phyloP scores from a whole-genome alignment of 2,797 vertebrate species.

The Otolemur crassicaudatus region DNA sequence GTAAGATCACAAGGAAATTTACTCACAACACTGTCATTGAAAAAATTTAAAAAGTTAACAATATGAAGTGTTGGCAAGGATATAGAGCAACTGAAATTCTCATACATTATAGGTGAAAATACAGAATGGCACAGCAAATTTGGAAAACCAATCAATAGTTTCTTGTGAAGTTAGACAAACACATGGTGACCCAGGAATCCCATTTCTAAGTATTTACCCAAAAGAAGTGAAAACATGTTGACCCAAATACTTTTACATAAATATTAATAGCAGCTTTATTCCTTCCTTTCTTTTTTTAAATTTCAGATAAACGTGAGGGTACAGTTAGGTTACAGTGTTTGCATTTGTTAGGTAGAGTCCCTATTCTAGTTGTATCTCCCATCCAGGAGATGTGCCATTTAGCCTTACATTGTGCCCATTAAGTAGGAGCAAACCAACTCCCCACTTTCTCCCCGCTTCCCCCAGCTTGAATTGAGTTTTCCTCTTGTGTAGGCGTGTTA shows the following conservation, averaged over 20 bases:
- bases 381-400: too few relatives aligned
- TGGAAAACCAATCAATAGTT: not conserved
- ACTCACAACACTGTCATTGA: not conserved
- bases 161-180: not conserved
- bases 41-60: not conserved
- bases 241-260: not conserved
- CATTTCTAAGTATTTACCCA: not conserved
- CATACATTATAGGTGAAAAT: not conserved
- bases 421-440: too few relatives aligned
- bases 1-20: not conserved
- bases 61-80: not conserved
- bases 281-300: too few relatives aligned
- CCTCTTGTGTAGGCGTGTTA: too few relatives aligned
- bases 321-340: too few relatives aligned
- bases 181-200: not conserved
- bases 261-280: not conserved
- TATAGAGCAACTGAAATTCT: not conserved
- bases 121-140: not conserved
- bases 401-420: too few relatives aligned
- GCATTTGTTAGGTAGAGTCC: too few relatives aligned
- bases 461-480: too few relatives aligned
- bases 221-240: constrained; percentile 2
- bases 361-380: too few relatives aligned
- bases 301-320: too few relatives aligned
- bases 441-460: too few relatives aligned